Percentiles rank a stretch among this genome's conserved stretches.
Evolutionary conservation across 2,113 vertebrate genomes (phyloP).

Genomic region (Lanius collurio): DNA sequence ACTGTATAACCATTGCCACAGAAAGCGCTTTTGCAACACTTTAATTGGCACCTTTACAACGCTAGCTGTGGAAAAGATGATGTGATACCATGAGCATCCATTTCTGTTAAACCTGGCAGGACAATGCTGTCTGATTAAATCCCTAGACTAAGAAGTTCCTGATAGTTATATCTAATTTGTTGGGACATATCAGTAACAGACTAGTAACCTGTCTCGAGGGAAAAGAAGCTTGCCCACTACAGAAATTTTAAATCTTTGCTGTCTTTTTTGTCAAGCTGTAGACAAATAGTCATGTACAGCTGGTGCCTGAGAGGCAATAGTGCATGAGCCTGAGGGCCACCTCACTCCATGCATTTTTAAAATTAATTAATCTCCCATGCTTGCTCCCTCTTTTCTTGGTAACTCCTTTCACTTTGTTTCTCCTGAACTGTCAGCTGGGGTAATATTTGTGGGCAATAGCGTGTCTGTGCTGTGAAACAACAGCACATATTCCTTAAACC

Average conservation of each 20-base stretch:
- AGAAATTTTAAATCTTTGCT: neutral
- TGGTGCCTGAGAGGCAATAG: neutral
- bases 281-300: neutral
- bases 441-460: conserved; percentile 40
- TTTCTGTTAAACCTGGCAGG: neutral
- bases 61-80: neutral
- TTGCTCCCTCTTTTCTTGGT: neutral
- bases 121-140: neutral
- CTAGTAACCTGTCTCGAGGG: neutral
- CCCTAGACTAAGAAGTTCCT: neutral
- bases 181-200: neutral
- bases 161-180: neutral
- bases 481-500: neutral
- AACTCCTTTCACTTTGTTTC: neutral
- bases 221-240: neutral
- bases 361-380: conserved; percentile 13
- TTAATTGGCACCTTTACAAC: neutral
- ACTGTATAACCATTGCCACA: neutral
- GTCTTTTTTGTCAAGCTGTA: conserved; percentile 2
- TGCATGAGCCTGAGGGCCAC: neutral
- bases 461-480: neutral
- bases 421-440: conserved; percentile 3
- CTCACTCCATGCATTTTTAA: neutral
- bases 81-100: neutral
- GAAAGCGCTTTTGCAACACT: neutral